These are phyloP conservation scores for Tineola bisselliella DNA, from an alignment of 2,888 invertebrate genomes.

Conservation along the genomic window DNA sequence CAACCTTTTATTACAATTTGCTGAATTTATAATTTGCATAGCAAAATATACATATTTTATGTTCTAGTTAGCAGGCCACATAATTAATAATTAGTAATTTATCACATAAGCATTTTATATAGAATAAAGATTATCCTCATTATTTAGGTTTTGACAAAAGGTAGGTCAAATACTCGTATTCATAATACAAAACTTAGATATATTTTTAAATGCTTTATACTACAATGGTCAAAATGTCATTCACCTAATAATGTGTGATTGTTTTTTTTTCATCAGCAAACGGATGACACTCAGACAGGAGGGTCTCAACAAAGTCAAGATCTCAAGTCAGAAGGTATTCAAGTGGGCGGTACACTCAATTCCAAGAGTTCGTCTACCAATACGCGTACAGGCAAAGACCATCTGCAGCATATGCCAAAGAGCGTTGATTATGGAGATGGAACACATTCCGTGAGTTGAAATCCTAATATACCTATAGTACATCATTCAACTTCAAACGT, in stretches of 20 bases:
- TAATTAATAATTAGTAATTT: background rate
- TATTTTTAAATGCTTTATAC: no score
- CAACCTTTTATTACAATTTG: background rate
- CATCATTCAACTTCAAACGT: no score
- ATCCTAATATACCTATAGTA: no score
- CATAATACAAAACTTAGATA: no score
- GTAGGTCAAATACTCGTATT: no score
- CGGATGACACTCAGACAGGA: constrained; percentile 49
- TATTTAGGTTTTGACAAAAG: no score
- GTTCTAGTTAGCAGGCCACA: background rate
- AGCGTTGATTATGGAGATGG: constrained; percentile 76
- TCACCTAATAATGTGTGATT: constrained; percentile 18
- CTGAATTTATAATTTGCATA: background rate
- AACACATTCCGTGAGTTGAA: constrained; percentile 65
- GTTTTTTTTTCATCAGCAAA: constrained; percentile 29
- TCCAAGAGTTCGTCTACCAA: constrained; percentile 72
- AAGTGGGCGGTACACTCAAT: constrained; percentile 79
- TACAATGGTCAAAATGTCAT: no score
- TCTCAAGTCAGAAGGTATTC: constrained; percentile 82
- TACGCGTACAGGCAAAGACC: constrained; percentile 62
- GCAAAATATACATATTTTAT: background rate
- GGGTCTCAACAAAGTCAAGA: constrained; percentile 53
- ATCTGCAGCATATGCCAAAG: constrained; percentile 67
- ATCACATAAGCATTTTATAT: no score
- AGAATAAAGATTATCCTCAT: no score